Evolutionary conservation across 2,113 vertebrate species (phyloP).

Genomic region (Ceratotherium simum): DNA sequence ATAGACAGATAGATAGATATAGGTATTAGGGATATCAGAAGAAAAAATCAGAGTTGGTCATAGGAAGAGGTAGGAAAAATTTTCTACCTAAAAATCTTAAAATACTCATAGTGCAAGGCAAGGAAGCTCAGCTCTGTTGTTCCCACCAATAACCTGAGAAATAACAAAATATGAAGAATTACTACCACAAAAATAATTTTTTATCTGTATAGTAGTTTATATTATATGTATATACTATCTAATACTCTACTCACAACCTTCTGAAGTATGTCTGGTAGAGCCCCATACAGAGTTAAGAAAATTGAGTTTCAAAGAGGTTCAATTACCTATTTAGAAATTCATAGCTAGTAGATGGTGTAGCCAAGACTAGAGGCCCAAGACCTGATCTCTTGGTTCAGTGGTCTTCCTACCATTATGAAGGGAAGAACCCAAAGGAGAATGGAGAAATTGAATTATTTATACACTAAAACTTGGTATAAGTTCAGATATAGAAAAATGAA

Average conservation of each 20-base stretch:
- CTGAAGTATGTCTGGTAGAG: neutral
- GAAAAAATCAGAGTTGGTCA: neutral
- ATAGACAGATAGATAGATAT: neutral
- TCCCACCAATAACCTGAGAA: neutral
- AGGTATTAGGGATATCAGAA: neutral
- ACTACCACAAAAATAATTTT: neutral
- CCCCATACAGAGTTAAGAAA: neutral
- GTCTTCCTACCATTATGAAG: neutral
- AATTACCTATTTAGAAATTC: neutral
- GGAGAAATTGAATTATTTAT: neutral
- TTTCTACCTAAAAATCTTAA: neutral
- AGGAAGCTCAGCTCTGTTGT: slow-evolving; percentile 2
- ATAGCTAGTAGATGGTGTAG: neutral
- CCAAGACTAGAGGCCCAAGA: neutral
- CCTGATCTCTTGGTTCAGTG: neutral
- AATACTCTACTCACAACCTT: neutral
- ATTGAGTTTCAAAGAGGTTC: neutral
- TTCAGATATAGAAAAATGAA: slow-evolving; percentile 22
- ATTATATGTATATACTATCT: neutral
- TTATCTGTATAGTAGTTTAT: neutral
- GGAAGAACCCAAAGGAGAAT: neutral
- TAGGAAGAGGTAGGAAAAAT: neutral
- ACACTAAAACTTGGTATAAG: neutral
- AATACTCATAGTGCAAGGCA: neutral
- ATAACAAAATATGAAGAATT: neutral